These are phyloP conservation scores for Tanypteryx hageni DNA, from an alignment of 2,888 invertebrate species.

Conservation along the genomic window DNA sequence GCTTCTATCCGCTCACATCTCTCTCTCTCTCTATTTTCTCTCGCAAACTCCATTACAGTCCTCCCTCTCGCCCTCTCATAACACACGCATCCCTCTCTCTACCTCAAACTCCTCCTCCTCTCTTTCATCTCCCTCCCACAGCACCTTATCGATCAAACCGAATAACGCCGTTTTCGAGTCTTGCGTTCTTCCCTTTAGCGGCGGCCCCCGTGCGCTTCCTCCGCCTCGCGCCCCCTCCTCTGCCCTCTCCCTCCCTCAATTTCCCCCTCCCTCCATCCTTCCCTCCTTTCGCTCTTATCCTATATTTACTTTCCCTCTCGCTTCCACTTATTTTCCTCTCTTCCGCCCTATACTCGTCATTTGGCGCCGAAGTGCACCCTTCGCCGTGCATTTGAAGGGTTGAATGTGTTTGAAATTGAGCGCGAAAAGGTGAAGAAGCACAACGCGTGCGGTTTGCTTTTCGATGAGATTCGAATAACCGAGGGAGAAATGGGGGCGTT, in stretches of 20 bases:
- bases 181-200: neutral
- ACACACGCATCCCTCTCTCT: neutral
- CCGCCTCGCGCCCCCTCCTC: neutral
- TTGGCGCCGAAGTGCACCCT: neutral
- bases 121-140: neutral
- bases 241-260: constrained; percentile 50
- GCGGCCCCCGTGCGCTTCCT: neutral
- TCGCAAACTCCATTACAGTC: constrained; percentile 19
- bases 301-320: neutral
- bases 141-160: neutral
- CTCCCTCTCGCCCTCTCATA: constrained; percentile 36
- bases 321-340: no score
- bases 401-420: no score
- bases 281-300: constrained; percentile 23
- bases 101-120: constrained; percentile 17
- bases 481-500: no score
- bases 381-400: neutral
- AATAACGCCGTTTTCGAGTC: neutral
- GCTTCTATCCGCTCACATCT: neutral
- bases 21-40: neutral
- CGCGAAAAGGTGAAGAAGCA: no score
- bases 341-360: neutral
- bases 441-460: no score
- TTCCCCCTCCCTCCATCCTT: constrained; percentile 21
- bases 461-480: no score